Evolutionary conservation across 1,140 invertebrate species (phyloP), one percentile per base, ranked within the genome.

Genomic region (Drosophila biarmipes): DNA sequence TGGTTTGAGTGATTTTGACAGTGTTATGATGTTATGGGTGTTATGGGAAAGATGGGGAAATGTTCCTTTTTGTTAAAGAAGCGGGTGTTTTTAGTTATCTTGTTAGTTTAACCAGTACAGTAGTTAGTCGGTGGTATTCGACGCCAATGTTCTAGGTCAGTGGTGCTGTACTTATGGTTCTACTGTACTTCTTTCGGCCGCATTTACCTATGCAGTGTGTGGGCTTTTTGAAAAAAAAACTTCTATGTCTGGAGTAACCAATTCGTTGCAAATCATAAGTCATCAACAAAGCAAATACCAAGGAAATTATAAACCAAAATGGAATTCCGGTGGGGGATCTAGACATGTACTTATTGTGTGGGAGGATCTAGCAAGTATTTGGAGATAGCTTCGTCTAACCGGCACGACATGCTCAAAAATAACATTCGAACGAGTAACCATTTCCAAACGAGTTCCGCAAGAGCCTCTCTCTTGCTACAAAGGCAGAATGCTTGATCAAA

Each of bases 231-330:
- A 14, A 14, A 42, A 49, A 58, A 45, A 46, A 37, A 43, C 19
- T 21, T 67, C 66, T 72, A 45, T 48, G 49, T 73, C 49, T 48
- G 45, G 52, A 53, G 52, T 58, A 79, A 73, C 84, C 84, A 87
- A 87, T 87, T 73, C 7, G 35, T 79, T 52, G 84, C 79, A 84
- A 81, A 59, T 59, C 27, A 76, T 31, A 55, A 48, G 31, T 40
- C 34, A 55, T 48, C 19, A 69, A 69, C 40, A 69, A 69, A 69
- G 67, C 67, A 73, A 37, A 37, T 49, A 73, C 49, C 35, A 72
- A 51, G 19, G 17, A 74, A 66, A 67, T 27, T 3, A 64, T 53
- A 62, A 86, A 80, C 64, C 57, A 29, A 59, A 63, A 59, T 52
- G 48, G 45, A 57, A 55, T 57, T 51, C 31, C 7, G 46, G 46